phyloP scores from a whole-genome alignment of 1,140 invertebrate genomes.

The Cepaea nemoralis region DNA sequence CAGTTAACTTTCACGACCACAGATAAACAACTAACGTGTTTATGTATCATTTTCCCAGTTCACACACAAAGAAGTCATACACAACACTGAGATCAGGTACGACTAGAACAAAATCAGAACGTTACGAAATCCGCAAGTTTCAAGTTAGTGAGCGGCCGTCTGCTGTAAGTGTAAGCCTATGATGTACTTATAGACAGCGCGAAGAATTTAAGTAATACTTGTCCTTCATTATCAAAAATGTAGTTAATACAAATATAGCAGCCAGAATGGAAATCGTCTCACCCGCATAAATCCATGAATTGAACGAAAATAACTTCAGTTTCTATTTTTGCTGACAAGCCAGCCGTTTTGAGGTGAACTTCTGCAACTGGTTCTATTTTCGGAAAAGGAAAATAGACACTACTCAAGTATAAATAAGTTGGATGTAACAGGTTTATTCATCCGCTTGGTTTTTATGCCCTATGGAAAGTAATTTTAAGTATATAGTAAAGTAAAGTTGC shows the following conservation, averaged over 20 bases:
- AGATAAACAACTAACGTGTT: not conserved
- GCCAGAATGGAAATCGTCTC: conserved; percentile 49
- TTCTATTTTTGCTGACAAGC: conserved; percentile 54
- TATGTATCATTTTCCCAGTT: not conserved
- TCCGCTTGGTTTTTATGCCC: conserved; percentile 31
- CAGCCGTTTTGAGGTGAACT: conserved; percentile 48
- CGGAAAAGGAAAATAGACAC: conserved; percentile 56
- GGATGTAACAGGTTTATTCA: conserved; percentile 34
- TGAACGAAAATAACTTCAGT: conserved; percentile 57
- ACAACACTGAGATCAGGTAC: not conserved
- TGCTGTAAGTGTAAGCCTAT: not conserved
- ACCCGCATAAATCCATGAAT: conserved; percentile 56
- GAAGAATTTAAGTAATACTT: conserved; percentile 25
- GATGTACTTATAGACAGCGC: conserved; percentile 23
- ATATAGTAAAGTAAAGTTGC: too few relatives aligned
- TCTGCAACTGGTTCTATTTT: conserved; percentile 56
- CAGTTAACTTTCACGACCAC: too few relatives aligned
- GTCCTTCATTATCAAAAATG: conserved; percentile 34
- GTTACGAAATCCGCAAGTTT: not conserved
- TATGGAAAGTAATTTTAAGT: too few relatives aligned
- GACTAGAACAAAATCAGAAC: not conserved
- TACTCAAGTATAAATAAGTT: conserved; percentile 41
- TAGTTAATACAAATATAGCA: conserved; percentile 41
- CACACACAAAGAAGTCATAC: not conserved
- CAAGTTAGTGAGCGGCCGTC: not conserved